A percentile compares a stretch with the other conserved stretches of the same genome.
Evolutionary conservation across 2,888 invertebrate species (phyloP).

Genomic region (Dioctria rufipes): DNA sequence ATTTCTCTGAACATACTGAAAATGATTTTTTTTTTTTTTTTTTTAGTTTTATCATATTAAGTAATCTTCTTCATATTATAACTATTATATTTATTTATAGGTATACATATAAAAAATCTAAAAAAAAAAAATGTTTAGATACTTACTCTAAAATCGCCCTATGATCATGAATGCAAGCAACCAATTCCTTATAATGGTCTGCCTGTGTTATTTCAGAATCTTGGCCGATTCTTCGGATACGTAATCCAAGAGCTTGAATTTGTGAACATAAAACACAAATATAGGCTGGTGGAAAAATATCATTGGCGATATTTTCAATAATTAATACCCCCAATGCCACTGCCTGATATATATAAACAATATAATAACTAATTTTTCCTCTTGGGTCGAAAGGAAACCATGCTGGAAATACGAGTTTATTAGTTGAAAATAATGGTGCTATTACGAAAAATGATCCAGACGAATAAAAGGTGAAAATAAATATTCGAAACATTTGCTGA

Average conservation of each 20-base stretch:
- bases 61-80: no score
- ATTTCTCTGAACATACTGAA: conserved; percentile 2
- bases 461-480: neutral
- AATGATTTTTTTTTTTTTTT: no score
- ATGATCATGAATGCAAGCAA: neutral
- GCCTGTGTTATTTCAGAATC: neutral
- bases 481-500: neutral
- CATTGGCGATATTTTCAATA: neutral
- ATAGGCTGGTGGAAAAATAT: neutral
- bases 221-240: neutral
- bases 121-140: neutral
- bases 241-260: neutral
- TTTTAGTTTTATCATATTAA: no score
- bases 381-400: neutral
- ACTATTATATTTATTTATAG: no score
- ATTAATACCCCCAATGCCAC: neutral
- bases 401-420: neutral
- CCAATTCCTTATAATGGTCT: neutral
- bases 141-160: neutral
- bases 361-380: neutral
- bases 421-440: no score
- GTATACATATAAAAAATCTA: no score
- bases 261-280: neutral
- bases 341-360: neutral
- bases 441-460: no score